Base-by-base conservation (phyloP, 2,113 vertebrate species). In the Cromileptes altivelis region DNA sequence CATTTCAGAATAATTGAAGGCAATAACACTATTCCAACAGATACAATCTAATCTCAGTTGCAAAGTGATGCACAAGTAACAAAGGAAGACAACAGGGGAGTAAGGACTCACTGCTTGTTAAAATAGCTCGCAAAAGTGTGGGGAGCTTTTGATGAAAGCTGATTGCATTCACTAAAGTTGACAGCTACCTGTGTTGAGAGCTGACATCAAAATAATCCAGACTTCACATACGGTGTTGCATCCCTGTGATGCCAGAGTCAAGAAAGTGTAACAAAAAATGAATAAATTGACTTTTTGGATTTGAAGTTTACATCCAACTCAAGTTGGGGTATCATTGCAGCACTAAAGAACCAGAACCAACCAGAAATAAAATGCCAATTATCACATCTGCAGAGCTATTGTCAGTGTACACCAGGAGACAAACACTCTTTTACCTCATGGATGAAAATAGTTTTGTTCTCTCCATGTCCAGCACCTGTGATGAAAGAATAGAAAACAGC, bases 91-190 rank as follows among this genome's bases (percentile, higher is more conserved):
- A 61, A 14, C 15, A 14, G 3, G 21, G 27, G 27, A 68, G 40
- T 81, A 21, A 68, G 49, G 58, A 50, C 74, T 60, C 5, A 1
- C 50, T 33, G 65, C 61, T 87, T 10, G 37, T 85, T 57, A 62
- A 49, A 79, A 19, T 50, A 30, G 58, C 9, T 52, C n/a, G 2
- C 3, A 65, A 71, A 82, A 49, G 60, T 70, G 57, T 18, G n/a
- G 2, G 13, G 37, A 68, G 21, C n/a, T 62, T 77, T 37, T 67
- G 27, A 70, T 80, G 56, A 73, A 65, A 63, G 75, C 40, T 75
- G 37, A 72, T 27, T 65, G 53, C 14, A 10, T 25, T 84, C 21
- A 70, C 71, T 76, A 25, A 45, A 67, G 62, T 5, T 72, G 83
- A 72, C 83, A 81, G 23, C 50, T 17, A 63, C 55, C 3, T 18